A percentile compares a stretch with the other conserved stretches of the same genome.
phyloP scores from a whole-genome alignment of 2,113 vertebrate species.

The Ia io region DNA sequence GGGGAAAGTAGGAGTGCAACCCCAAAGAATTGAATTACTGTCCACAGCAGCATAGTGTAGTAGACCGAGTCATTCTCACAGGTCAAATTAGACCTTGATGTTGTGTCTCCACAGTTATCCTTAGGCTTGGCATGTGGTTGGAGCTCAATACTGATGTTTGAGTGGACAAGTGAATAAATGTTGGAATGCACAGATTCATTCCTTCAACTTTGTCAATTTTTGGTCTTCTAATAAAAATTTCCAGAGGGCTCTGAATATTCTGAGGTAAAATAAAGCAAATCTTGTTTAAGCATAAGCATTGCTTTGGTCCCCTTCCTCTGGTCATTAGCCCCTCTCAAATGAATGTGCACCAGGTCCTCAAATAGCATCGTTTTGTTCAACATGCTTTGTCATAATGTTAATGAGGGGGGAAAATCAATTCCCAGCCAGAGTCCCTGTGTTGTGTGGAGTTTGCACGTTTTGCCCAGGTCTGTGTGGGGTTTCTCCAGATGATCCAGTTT shows the following conservation, averaged over 20 bases:
- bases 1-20: neutral
- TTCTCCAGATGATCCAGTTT: neutral
- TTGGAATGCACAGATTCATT: neutral
- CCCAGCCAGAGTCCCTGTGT: too few relatives aligned
- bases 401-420: neutral
- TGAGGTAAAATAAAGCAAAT: constrained; percentile 61
- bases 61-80: neutral
- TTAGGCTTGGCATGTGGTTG: neutral
- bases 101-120: neutral
- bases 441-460: neutral
- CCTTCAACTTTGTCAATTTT: neutral
- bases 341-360: neutral
- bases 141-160: neutral
- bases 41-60: neutral
- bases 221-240: neutral
- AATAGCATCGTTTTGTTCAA: neutral
- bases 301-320: neutral
- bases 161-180: neutral
- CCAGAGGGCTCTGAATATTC: neutral
- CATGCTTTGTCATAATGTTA: neutral
- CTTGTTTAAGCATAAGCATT: constrained; percentile 54
- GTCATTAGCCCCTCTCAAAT: neutral
- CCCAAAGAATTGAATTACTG: constrained; percentile 21
- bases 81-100: neutral
- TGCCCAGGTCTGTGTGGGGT: neutral